These are phyloP conservation scores for Proterorhinus semilunaris DNA, from an alignment of 2,113 vertebrate genomes.

Conservation along the genomic window DNA sequence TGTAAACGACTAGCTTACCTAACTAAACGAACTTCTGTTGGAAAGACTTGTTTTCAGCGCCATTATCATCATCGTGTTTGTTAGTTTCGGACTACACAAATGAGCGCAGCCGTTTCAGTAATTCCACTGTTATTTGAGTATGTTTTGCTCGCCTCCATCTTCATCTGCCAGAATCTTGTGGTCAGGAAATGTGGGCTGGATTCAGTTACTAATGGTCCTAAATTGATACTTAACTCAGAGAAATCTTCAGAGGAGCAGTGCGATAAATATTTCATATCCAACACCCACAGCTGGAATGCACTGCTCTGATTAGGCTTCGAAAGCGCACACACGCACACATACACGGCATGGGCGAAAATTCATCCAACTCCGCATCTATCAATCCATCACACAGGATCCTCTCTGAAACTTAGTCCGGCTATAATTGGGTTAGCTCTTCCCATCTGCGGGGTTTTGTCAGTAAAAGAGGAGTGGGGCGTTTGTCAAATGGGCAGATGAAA, in stretches of 20 bases:
- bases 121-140: not conserved
- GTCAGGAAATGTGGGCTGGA: slow-evolving; percentile 17
- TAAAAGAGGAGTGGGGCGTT: slow-evolving; percentile 13
- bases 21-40: no score
- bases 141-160: slow-evolving; percentile 3
- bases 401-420: slow-evolving; percentile 18
- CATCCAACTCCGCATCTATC: not conserved
- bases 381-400: not conserved
- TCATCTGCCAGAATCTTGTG: not conserved
- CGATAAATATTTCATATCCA: slow-evolving; percentile 57
- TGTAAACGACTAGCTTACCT: no score
- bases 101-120: slow-evolving; percentile 1
- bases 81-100: slow-evolving; percentile 3
- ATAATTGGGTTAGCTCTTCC: slow-evolving; percentile 34
- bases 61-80: slow-evolving; percentile 5
- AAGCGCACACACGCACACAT: not conserved
- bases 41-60: not conserved
- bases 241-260: slow-evolving; percentile 39
- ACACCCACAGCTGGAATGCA: slow-evolving; percentile 25
- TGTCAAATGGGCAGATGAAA: slow-evolving; percentile 23
- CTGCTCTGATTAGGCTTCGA: slow-evolving; percentile 21
- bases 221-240: slow-evolving; percentile 49
- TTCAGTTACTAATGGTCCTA: slow-evolving; percentile 18
- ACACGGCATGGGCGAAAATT: not conserved
- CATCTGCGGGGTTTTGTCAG: slow-evolving; percentile 20